Base-by-base conservation (phyloP, 2,113 vertebrate genomes). In the Pithys albifrons region DNA sequence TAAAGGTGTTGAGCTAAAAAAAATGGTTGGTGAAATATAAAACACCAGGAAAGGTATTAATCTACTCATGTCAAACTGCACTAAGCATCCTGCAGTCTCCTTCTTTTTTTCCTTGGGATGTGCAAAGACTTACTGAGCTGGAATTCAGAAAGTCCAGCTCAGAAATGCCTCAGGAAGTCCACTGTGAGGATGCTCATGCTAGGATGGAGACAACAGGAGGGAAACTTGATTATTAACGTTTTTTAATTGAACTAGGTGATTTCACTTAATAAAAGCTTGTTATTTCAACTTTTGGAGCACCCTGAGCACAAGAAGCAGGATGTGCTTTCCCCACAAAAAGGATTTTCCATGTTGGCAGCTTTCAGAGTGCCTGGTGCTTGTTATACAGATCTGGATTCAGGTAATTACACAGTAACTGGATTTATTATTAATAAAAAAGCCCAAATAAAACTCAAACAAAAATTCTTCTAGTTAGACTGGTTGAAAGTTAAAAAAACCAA, bases 1-100 rank as follows among this genome's bases (percentile, higher is more conserved):
- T 67, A 91, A 96, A 81, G 55, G 51, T 67, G 79, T 74, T 92
- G 37, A 48, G 23, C 58, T 85, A 46, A 89, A 96, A 96, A 96
- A 81, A 39, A n/a, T 27, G 12, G 23, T 66, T 1, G 0, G 22
- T 83, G 39, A 83, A 86, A 73, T 70, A 77, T 80, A 94, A 91
- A n/a, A 3, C 43, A 70, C 9, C 16, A 70, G 28, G 14, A 76
- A 66, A 43, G 17, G 10, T 51, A 54, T 49, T 73, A 61, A 80
- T 55, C 51, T 66, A 5, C 27, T 85, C 14, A 11, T 13, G 3
- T 23, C 55, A 74, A 52, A 57, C 17, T 55, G 13, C 35, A 3
- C 13, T 1, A 7, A 76, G 55, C 14, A 74, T 10, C 3, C 41
- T 76, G 9, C 28, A 51, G 41, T 7, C n/a, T 76, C 46, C 33